Evolutionary conservation across 2,113 vertebrate genomes (phyloP).

Genomic region (Penelope pileata): DNA sequence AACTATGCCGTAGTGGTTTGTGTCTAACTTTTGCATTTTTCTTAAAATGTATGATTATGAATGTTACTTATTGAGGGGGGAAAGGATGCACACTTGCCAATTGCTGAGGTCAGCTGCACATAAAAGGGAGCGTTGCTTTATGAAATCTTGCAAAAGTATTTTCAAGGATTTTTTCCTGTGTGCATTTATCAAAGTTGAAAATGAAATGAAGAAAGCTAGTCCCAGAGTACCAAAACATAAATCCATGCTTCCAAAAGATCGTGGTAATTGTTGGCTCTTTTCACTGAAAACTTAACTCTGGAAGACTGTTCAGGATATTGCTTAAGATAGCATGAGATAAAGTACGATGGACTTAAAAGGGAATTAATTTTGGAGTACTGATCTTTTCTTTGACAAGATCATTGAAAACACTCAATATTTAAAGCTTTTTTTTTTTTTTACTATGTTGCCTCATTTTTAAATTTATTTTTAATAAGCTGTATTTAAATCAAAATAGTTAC

Average conservation of each 20-base stretch:
- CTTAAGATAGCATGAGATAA: not conserved
- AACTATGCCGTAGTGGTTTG: not conserved
- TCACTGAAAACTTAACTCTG: not conserved
- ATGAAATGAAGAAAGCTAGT: not conserved
- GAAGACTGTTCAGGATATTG: not conserved
- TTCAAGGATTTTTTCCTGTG: not conserved
- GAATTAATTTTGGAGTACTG: not conserved
- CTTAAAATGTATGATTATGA: not conserved
- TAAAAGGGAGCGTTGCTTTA: not conserved
- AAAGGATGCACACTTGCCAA: not conserved
- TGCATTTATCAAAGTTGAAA: slow-evolving; percentile 1
- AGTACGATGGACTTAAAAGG: not conserved
- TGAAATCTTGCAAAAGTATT: not conserved
- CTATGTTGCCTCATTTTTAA: not conserved
- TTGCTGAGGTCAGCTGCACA: not conserved
- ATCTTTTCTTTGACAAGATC: not conserved
- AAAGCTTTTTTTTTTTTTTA: not conserved
- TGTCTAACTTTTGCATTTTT: not conserved
- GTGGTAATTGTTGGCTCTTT: not conserved
- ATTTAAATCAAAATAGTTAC: not conserved
- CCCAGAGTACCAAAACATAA: not conserved
- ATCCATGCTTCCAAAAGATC: not conserved
- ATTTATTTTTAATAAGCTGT: not conserved
- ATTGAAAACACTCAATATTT: not conserved
- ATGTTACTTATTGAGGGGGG: not conserved